phyloP scores from a whole-genome alignment of 2,888 invertebrate species.

The Synergus itoensis region DNA sequence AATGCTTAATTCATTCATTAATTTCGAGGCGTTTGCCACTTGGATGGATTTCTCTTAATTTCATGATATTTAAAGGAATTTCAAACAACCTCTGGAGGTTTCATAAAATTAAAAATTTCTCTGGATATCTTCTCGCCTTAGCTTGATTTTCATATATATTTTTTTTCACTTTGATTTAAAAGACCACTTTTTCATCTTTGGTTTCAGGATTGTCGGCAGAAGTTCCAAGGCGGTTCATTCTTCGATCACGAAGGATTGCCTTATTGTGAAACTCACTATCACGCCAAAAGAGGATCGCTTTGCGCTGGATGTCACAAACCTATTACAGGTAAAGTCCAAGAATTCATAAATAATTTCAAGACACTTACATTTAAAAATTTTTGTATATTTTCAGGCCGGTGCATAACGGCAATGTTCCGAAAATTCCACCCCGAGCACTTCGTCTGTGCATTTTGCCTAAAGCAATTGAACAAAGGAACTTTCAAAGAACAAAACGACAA shows the following conservation, averaged over 20 bases:
- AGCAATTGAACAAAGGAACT: conserved; percentile 98
- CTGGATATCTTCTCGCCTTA: too few species aligned
- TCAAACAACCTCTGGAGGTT: too few species aligned
- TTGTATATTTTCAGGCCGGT: conserved; percentile 82
- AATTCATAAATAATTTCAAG: neutral
- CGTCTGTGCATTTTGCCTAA: conserved; percentile 99
- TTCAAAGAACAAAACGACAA: conserved; percentile 99
- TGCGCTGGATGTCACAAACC: conserved; percentile 99
- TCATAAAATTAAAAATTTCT: too few species aligned
- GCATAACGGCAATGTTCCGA: conserved; percentile 99
- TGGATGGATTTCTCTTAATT: too few species aligned
- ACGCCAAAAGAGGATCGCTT: conserved; percentile 96
- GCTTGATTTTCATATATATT: too few species aligned
- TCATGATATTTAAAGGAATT: too few species aligned
- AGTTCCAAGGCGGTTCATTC: conserved; percentile 98
- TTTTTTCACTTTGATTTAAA: too few species aligned
- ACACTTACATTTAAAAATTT: neutral
- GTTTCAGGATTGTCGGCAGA: conserved; percentile 95
- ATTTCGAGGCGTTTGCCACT: too few species aligned
- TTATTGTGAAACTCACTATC: conserved; percentile 99
- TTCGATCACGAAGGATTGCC: conserved; percentile 99
- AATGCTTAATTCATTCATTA: too few species aligned
- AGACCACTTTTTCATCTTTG: conserved; percentile 1
- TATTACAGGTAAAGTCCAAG: conserved; percentile 84
- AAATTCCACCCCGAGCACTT: conserved; percentile 99